Evolutionary conservation across 2,797 vertebrate genomes (phyloP).

Genomic region (Danio choprae): DNA sequence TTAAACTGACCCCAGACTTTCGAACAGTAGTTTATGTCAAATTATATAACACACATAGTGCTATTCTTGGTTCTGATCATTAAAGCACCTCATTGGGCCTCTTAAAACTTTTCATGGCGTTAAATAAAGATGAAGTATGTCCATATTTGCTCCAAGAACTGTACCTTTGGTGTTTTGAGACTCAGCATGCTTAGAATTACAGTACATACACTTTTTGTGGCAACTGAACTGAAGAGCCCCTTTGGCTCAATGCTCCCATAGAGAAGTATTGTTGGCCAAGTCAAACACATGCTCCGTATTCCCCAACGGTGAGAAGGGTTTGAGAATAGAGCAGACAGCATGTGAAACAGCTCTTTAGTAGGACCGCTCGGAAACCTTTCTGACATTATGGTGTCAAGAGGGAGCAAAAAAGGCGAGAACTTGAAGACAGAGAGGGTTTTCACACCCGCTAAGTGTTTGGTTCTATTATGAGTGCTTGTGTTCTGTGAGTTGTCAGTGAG

Average conservation of each 20-base stretch:
- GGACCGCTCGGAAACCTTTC: conserved; percentile 28
- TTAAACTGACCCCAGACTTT: not conserved
- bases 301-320: conserved; percentile 26
- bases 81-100: not conserved
- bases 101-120: conserved; percentile 12
- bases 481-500: conserved; percentile 38
- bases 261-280: conserved; percentile 22
- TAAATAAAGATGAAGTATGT: conserved; percentile 20
- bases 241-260: conserved; percentile 4
- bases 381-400: conserved; percentile 42
- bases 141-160: conserved; percentile 33
- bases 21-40: not conserved
- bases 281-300: conserved; percentile 2
- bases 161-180: conserved; percentile 1
- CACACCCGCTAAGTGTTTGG: conserved; percentile 53
- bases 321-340: conserved; percentile 29
- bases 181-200: conserved; percentile 29
- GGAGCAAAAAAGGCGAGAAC: conserved; percentile 47
- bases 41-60: not conserved
- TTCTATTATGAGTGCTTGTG: conserved; percentile 49
- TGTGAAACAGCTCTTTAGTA: conserved; percentile 49
- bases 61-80: not conserved
- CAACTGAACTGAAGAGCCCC: conserved; percentile 26
- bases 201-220: conserved; percentile 12
- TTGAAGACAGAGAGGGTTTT: conserved; percentile 53